Evolutionary conservation across 2,888 invertebrate species (phyloP).

Genomic region (Balanococcus diminutus): DNA sequence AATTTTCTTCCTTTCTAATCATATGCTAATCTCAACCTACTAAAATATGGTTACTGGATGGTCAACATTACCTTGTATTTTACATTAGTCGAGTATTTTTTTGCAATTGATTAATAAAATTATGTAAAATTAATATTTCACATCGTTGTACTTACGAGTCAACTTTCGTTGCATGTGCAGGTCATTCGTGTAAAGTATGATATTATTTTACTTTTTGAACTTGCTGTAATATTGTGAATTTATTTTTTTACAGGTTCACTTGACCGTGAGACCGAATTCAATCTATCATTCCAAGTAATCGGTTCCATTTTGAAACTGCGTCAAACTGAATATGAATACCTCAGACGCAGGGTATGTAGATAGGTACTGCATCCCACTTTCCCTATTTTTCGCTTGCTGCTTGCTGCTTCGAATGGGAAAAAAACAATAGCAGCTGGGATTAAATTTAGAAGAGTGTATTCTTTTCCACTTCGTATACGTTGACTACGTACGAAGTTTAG

Average conservation of each 20-base stretch:
- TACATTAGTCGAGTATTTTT: background rate
- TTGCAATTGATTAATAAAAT: background rate
- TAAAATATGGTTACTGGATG: background rate
- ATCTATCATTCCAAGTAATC: background rate
- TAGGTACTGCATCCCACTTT: background rate
- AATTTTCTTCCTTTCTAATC: background rate
- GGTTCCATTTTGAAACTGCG: background rate
- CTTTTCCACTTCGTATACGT: too few relatives aligned
- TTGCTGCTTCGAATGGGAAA: too few relatives aligned
- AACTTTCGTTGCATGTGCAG: background rate
- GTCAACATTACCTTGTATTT: background rate
- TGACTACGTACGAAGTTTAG: too few relatives aligned
- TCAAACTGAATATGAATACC: background rate
- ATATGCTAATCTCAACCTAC: background rate
- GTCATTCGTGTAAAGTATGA: too few relatives aligned
- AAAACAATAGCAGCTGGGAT: too few relatives aligned
- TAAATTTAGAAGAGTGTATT: too few relatives aligned
- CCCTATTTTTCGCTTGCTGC: too few relatives aligned
- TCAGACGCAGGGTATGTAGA: slow-evolving; percentile 34
- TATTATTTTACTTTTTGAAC: background rate
- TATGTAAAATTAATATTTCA: background rate
- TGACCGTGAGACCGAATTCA: background rate
- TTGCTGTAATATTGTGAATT: background rate
- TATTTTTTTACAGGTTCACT: background rate
- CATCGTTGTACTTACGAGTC: background rate